phyloP scores from a whole-genome alignment of 2,113 vertebrate species.

The Micronisus gabar region DNA sequence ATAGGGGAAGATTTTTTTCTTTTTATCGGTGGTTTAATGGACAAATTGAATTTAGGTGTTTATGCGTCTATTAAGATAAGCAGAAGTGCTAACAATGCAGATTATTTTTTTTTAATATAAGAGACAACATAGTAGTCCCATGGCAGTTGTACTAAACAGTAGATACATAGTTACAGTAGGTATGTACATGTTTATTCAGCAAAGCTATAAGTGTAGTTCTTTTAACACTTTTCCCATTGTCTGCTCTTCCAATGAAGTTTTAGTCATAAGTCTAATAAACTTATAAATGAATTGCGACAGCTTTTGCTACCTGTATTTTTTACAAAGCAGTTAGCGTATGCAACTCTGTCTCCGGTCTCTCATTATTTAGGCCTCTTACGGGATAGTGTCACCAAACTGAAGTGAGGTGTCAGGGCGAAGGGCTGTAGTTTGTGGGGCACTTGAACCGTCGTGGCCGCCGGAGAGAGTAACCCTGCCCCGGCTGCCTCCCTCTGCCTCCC shows the following conservation, averaged over 20 bases:
- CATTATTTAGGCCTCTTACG: neutral
- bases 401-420: accelerated
- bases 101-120: neutral
- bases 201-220: neutral
- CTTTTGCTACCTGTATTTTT: neutral
- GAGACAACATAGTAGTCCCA: neutral
- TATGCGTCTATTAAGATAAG: neutral
- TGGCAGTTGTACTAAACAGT: neutral
- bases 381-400: neutral
- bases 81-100: neutral
- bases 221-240: neutral
- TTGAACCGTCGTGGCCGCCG: neutral
- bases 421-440: neutral
- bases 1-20: neutral
- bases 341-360: neutral
- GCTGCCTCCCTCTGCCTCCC: neutral
- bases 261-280: neutral
- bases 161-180: neutral
- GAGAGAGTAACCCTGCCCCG: neutral
- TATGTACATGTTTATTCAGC: neutral
- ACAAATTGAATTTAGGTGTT: neutral
- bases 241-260: neutral
- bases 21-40: neutral
- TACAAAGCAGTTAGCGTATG: neutral
- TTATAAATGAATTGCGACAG: neutral